Conservation (phyloP, 2,888 invertebrate genomes). For the Sycophila texana region DNA sequence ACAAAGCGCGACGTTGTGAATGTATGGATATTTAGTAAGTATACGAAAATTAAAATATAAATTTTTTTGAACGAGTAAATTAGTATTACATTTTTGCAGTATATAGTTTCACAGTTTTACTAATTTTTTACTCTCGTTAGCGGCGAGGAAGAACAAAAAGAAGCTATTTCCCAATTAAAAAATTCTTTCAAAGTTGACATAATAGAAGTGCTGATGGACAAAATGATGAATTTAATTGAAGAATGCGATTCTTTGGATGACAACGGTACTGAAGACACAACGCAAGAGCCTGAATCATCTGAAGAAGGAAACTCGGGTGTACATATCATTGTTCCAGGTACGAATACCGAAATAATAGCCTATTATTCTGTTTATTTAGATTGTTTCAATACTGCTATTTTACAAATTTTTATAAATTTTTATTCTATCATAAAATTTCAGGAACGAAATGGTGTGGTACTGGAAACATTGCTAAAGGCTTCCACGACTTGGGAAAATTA, state of each 20-base stretch:
- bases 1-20: constrained; percentile 84
- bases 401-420: too few relatives aligned
- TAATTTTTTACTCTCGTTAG: constrained; percentile 75
- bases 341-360: too few relatives aligned
- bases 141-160: constrained; percentile 82
- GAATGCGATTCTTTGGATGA: constrained; percentile 84
- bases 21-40: constrained; percentile 93
- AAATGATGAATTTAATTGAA: constrained; percentile 88
- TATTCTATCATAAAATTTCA: constrained; percentile 69
- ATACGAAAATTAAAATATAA: neutral
- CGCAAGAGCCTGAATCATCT: neutral
- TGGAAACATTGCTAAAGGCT: constrained; percentile 89
- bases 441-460: constrained; percentile 96
- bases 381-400: too few relatives aligned
- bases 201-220: constrained; percentile 81
- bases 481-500: constrained; percentile 89
- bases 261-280: too few relatives aligned
- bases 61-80: too few relatives aligned
- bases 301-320: neutral
- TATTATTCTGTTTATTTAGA: too few relatives aligned
- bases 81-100: too few relatives aligned
- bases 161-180: constrained; percentile 80
- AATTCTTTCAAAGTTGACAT: constrained; percentile 80
- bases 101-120: too few relatives aligned
- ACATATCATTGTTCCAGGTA: constrained; percentile 19